A percentile compares a stretch with the other conserved stretches of the same genome.
Evolutionary conservation across 2,113 vertebrate species (phyloP).

Genomic region (Atlantisia rogersi): DNA sequence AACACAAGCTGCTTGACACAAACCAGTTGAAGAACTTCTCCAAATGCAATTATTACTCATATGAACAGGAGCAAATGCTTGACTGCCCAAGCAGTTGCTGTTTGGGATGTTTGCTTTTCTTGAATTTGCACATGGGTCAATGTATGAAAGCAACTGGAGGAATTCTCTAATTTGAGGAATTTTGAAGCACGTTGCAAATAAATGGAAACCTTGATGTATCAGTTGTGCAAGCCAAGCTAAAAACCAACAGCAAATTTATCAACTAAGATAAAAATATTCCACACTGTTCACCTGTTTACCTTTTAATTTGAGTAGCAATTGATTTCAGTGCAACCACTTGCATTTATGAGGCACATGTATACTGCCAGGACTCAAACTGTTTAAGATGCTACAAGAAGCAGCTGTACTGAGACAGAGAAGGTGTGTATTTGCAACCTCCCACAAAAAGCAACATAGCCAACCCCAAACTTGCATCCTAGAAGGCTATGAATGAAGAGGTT

Average conservation of each 20-base stretch:
- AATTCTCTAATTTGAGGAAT: not conserved
- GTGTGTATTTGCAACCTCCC: not conserved
- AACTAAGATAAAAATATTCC: not conserved
- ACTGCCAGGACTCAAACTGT: not conserved
- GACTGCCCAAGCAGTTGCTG: not conserved
- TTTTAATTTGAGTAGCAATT: rapidly evolving
- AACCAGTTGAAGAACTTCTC: not conserved
- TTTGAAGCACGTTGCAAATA: not conserved
- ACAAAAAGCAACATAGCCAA: not conserved
- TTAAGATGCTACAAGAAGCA: not conserved
- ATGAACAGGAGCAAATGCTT: not conserved
- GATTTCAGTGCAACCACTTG: not conserved
- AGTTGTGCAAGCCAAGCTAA: not conserved
- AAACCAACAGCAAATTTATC: not conserved
- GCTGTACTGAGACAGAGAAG: not conserved
- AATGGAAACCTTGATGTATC: not conserved
- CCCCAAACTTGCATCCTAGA: not conserved
- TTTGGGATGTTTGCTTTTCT: not conserved
- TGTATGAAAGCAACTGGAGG: not conserved
- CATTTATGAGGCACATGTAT: not conserved
- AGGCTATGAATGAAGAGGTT: rapidly evolving
- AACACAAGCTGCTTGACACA: not conserved
- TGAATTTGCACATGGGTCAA: not conserved
- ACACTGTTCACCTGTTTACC: not conserved
- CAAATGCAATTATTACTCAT: not conserved